Base-by-base conservation (phyloP, 2,888 invertebrate species). In the Seira ritae region DNA sequence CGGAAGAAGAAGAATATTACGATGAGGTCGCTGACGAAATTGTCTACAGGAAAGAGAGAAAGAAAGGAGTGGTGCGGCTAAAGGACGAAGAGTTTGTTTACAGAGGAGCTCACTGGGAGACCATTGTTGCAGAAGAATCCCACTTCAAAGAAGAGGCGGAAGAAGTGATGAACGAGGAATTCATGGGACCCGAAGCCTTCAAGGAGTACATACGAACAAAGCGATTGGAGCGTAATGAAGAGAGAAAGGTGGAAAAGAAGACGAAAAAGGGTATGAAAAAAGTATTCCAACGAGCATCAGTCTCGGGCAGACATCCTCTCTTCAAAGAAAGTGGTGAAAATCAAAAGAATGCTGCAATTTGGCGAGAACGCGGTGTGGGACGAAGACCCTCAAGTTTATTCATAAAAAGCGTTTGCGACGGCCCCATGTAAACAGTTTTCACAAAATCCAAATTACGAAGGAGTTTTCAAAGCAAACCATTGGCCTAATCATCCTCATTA, bases 51-150 rank as follows among this genome's bases (percentile, higher is more conserved):
- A 66, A 67, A 31, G 70, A 70, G 17, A 60, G 31, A 23, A 62
- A 75, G 19, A 81, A 82, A 23, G 73, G 78, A 2, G 46, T 67
- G 0, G 55, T 78, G 20, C 74, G 55, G 1, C 67, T 70, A 37
- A 82, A 82, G 23, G 85, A 85, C 12, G 78, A 81, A 15, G 81
- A 85, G 66, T 85, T 78, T 60, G 72, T 82, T 0, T 85, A 82
- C 60, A 55, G 77, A 17, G 85, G 85, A 15, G 37, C 74, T 1
- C 81, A 85, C n/a, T 85, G 85, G 85, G 85, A 81, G 24, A 78
- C 81, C 1, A 78, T 85, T 77, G 81, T 85, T 4, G 81, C 79
- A 12, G 78, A 81, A 55, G 70, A 73, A 19, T 73, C 74, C 1
- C 67, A 73, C 23, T 85, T 75, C 46, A 23, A 60, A 24, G 75